phyloP scores from a whole-genome alignment of 2,797 vertebrate species.

The Gephyroberyx darwinii region DNA sequence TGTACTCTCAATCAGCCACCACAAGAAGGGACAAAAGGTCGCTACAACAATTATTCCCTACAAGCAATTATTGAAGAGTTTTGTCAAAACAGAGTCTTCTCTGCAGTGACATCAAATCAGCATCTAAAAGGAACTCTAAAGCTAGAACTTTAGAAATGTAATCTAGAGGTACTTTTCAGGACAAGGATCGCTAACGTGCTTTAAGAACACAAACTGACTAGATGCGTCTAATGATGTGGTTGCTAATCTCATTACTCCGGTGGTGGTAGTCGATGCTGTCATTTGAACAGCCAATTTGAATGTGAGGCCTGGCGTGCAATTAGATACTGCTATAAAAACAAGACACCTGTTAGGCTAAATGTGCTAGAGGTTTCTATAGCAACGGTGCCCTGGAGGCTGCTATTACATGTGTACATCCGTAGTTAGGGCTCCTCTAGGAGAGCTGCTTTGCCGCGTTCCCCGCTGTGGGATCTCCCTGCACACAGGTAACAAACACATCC shows the following conservation, averaged over 20 bases:
- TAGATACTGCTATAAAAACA: conserved; percentile 47
- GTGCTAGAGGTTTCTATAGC: conserved; percentile 60
- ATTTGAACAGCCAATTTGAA: conserved; percentile 7
- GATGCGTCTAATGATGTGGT: conserved; percentile 3
- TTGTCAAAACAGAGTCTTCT: no score
- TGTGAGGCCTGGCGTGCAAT: conserved; percentile 26
- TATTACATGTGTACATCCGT: conserved; percentile 41
- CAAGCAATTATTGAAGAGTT: no score
- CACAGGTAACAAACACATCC: conserved; percentile 4
- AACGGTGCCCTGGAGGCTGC: conserved; percentile 60
- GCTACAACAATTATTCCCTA: no score
- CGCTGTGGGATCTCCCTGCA: conserved; percentile 16
- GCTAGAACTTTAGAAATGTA: background rate
- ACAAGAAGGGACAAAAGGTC: no score
- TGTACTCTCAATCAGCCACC: no score
- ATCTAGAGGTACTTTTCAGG: background rate
- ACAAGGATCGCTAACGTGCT: background rate
- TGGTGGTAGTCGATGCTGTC: background rate
- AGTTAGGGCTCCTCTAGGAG: conserved; percentile 45
- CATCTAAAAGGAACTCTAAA: background rate
- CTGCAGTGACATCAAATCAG: no score
- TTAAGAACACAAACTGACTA: background rate
- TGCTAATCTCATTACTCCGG: background rate
- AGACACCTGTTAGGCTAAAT: conserved; percentile 43
- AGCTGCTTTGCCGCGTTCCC: conserved; percentile 14